Evolutionary conservation across 1,140 invertebrate genomes (phyloP), one percentile per base, ranked within the genome.

Genomic region (Oryctes rhinoceros): DNA sequence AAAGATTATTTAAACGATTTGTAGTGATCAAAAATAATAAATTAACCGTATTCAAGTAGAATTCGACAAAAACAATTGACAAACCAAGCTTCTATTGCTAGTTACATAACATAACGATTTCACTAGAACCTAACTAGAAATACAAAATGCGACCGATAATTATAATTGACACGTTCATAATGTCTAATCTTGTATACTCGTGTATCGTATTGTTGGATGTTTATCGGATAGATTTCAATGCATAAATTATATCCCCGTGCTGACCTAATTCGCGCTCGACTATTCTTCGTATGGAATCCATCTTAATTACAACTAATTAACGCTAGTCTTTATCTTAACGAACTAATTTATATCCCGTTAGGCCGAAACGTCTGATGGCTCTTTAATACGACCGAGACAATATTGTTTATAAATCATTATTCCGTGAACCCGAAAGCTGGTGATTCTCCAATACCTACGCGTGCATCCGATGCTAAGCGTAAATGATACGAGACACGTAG

Each of bases 291-390:
- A 30, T 24, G 20, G 20, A 35, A 71, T 71, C 65, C 24, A 71
- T 35, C 18, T 24, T 71, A 15, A 71, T 71, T 10, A 71, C 20
- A 71, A 13, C 20, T 35, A 71, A 71, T 71, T 71, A 71, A 13
- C 20, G 24, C 65, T 15, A 24, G 65, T 18, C 65, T 71, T 71
- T 71, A 37, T 71, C 65, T 71, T 71, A 35, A 71, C 65, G 24
- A 71, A 35, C 65, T 24, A 71, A 71, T 71, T 71, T 71, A 35
- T 18, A 20, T 71, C 65, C 20, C 65, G 35, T 71, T 71, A 71
- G 35, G 4, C 24, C 20, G 13, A 71, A 71, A 37, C n/a, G 35
- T 24, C 20, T 6, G 35, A 71, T 15, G 3, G 65, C n/a, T 71
- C 18, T 59, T n/a, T 6, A 59, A 18, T 59, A 59, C 53, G 15